These are phyloP conservation scores for Homarus gammarus DNA, from an alignment of 2,888 invertebrate genomes.

Conservation along the genomic window DNA sequence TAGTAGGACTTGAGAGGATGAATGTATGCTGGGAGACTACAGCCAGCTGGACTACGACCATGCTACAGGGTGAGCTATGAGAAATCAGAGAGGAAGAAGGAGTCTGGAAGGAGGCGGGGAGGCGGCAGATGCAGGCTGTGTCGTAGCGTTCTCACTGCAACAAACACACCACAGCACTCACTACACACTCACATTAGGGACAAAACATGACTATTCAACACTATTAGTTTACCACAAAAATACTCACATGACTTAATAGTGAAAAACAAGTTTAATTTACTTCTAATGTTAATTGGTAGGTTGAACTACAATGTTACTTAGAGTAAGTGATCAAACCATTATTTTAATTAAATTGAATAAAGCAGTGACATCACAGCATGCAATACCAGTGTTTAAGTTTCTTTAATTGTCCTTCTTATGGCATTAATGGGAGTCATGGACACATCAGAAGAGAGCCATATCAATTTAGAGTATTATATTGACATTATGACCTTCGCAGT, in stretches of 20 bases:
- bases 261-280: neutral
- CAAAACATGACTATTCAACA: conserved; percentile 18
- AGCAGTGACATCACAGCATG: neutral
- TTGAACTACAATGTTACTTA: neutral
- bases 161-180: conserved; percentile 69
- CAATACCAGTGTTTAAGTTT: neutral
- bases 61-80: conserved; percentile 55
- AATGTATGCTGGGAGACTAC: conserved; percentile 19
- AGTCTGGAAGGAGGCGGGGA: conserved; percentile 62
- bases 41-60: conserved; percentile 59
- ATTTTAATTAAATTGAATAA: neutral
- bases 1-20: neutral
- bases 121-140: conserved; percentile 70
- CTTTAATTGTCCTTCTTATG: too few species aligned
- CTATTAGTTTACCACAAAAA: neutral
- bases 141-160: conserved; percentile 70
- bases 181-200: conserved; percentile 38
- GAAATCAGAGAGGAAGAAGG: conserved; percentile 73
- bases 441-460: too few species aligned
- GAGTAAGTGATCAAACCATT: neutral
- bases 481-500: too few species aligned
- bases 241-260: neutral
- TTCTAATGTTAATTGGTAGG: neutral
- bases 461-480: too few species aligned
- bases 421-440: too few species aligned